Conservation (phyloP, 1,140 invertebrate genomes). For the Drosophila mauritiana region DNA sequence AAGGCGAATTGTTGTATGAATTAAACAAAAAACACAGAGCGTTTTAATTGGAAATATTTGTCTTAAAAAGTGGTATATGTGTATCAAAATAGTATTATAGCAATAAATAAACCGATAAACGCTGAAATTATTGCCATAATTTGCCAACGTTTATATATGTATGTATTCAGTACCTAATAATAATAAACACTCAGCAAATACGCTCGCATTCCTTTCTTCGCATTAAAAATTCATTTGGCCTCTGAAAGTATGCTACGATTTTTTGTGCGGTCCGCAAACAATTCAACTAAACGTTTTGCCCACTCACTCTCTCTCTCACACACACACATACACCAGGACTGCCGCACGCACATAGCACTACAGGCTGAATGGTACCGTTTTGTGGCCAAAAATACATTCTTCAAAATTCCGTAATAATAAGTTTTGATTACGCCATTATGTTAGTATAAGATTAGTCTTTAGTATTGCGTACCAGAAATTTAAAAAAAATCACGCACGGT, state of each 20-base stretch:
- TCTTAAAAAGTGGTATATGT: too few relatives aligned
- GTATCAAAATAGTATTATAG: too few relatives aligned
- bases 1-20: neutral
- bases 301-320: slow-evolving; percentile 10
- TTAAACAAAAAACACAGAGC: too few relatives aligned
- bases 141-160: too few relatives aligned
- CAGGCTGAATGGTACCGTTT: too few relatives aligned
- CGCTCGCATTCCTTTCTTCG: neutral
- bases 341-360: neutral
- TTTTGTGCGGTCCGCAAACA: slow-evolving; percentile 17
- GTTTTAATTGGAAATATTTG: neutral
- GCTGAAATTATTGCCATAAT: too few relatives aligned
- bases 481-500: too few relatives aligned
- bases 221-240: slow-evolving; percentile 5
- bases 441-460: too few relatives aligned
- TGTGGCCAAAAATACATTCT: too few relatives aligned
- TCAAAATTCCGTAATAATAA: too few relatives aligned
- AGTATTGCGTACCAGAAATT: too few relatives aligned
- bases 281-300: slow-evolving; percentile 46
- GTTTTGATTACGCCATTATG: too few relatives aligned
- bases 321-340: neutral
- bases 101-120: neutral
- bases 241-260: slow-evolving; percentile 45
- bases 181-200: neutral
- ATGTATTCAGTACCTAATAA: neutral